Evolutionary conservation across 2,888 invertebrate species (phyloP).

Genomic region (Imbricaverruca yamaguchii): DNA sequence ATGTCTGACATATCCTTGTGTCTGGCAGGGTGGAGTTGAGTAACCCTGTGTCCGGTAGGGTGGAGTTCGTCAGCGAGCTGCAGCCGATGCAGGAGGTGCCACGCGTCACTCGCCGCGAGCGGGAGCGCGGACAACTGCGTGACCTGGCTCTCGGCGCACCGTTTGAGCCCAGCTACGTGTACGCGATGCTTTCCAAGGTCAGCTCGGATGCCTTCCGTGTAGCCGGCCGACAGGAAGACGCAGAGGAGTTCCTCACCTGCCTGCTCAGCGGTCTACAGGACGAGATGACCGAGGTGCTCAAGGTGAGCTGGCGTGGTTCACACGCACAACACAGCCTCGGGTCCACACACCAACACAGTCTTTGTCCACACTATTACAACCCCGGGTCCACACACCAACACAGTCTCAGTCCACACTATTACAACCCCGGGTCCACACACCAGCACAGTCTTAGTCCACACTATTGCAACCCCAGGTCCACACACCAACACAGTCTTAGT

Average conservation of each 20-base stretch:
- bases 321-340: too few species aligned
- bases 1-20: too few species aligned
- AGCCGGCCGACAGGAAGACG: constrained; percentile 91
- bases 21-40: constrained; percentile 1
- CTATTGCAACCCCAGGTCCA: too few species aligned
- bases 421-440: too few species aligned
- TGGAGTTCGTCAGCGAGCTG: constrained; percentile 52
- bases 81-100: constrained; percentile 39
- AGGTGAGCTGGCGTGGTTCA: constrained; percentile 24
- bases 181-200: constrained; percentile 70
- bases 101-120: constrained; percentile 21
- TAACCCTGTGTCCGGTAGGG: constrained; percentile 27
- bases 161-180: constrained; percentile 81
- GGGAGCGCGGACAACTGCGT: constrained; percentile 28
- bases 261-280: constrained; percentile 90
- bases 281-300: constrained; percentile 59
- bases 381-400: too few species aligned
- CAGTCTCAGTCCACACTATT: too few species aligned
- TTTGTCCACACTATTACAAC: too few species aligned
- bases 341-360: too few species aligned
- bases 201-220: constrained; percentile 57
- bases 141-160: constrained; percentile 55
- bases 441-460: too few species aligned
- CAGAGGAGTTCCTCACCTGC: constrained; percentile 91
- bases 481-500: too few species aligned